phyloP scores from a whole-genome alignment of 2,888 invertebrate species.

The Chalcosyrphus nemorum region DNA sequence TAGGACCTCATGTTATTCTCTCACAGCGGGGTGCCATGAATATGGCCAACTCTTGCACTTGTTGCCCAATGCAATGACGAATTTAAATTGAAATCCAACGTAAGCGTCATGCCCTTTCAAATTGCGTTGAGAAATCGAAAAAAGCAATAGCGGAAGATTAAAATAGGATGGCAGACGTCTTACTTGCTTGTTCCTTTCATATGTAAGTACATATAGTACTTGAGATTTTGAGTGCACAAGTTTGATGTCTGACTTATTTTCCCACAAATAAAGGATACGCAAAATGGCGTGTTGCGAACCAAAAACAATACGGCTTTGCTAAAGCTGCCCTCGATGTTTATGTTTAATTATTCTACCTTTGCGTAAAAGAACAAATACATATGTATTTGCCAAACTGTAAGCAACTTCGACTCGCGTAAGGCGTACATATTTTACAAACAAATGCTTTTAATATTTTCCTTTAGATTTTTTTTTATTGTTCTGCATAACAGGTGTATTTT shows the following conservation, averaged over 20 bases:
- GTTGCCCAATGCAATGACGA: slow-evolving; percentile 55
- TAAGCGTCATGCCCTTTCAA: slow-evolving; percentile 31
- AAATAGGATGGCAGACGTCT: slow-evolving; percentile 25
- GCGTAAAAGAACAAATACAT: not conserved
- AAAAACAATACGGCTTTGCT: too few species aligned
- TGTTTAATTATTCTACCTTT: slow-evolving; percentile 42
- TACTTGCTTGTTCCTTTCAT: slow-evolving; percentile 37
- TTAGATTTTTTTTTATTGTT: slow-evolving; percentile 46
- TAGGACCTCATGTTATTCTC: slow-evolving; percentile 2
- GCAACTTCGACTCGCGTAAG: slow-evolving; percentile 38
- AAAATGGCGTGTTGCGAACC: slow-evolving; percentile 47
- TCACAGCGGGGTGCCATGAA: slow-evolving; percentile 55
- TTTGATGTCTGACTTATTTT: slow-evolving; percentile 35
- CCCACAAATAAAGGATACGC: slow-evolving; percentile 20
- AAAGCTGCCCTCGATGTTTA: too few species aligned
- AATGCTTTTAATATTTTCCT: slow-evolving; percentile 30
- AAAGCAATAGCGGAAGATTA: not conserved
- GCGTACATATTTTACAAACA: slow-evolving; percentile 67
- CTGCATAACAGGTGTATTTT: slow-evolving; percentile 8
- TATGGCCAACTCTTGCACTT: slow-evolving; percentile 67
- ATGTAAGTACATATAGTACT: too few species aligned
- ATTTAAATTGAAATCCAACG: slow-evolving; percentile 40
- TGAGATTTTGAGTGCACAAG: slow-evolving; percentile 35
- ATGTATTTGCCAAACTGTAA: not conserved
- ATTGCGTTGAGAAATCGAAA: slow-evolving; percentile 44